Evolutionary conservation across 1,140 invertebrate species (phyloP), one percentile per base, ranked within the genome.

Genomic region (Bombus difficillimus): DNA sequence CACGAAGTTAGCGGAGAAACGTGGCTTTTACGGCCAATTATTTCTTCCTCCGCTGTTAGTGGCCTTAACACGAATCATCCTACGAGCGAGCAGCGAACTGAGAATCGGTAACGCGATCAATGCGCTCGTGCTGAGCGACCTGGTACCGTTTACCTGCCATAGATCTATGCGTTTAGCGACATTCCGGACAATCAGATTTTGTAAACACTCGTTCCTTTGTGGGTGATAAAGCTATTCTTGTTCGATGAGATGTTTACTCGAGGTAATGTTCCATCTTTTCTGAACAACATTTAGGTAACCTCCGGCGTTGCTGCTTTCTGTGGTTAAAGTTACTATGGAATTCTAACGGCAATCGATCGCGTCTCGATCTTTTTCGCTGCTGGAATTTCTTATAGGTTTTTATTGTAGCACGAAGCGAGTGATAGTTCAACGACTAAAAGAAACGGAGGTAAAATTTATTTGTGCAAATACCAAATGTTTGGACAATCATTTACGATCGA

Each of bases 1-100:
- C 88, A 87, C 89, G 88, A 89, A 85, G 86, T 84, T 86, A 71
- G 68, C 80, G 75, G 84, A 81, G 77, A 83, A 91, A 90, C 88
- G 86, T 87, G 80, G 86, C 90, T 92, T 92, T 92, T 92, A 92
- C 90, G 77, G 90, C 82, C 91, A 92, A 92, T 92, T 92, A 92
- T 92, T 92, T 88, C 85, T 83, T 87, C 87, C 88, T 77, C 43
- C 83, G 68, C 66, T 34, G 75, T 69, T 59, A 76, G 34, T 34
- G 57, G 25, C 41, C 76, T 53, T 62, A 53, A 39, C 79, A 62
- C 53, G 74, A 57, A 82, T 87, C 82, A 43, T 39, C 34, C 39
- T 37, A 28, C 62, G 59, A 86, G 81, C 81, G 64, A 89, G 87
- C 85, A 41, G 34, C 75, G 57, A 81, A 53, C 32, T 28, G 59